Evolutionary conservation across 1,140 invertebrate genomes (phyloP).

Genomic region (Bombyx mori): DNA sequence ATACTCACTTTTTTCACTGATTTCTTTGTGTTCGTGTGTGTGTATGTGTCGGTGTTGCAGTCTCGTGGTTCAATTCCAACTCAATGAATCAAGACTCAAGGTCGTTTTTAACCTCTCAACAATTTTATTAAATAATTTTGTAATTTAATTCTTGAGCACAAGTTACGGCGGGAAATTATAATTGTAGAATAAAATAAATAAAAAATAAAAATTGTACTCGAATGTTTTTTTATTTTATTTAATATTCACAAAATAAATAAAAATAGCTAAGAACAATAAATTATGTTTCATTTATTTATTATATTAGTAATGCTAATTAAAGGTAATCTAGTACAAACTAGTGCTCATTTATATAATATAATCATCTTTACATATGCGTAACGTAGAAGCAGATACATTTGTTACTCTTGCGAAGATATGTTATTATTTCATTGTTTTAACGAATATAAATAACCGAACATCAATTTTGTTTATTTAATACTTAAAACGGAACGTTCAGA

Average conservation of each 20-base stretch:
- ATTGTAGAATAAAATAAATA: too few relatives aligned
- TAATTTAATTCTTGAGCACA: too few relatives aligned
- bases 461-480: neutral
- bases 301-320: slow-evolving; percentile 12
- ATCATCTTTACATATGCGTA: slow-evolving; percentile 9
- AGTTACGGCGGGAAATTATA: too few relatives aligned
- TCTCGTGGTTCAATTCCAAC: slow-evolving; percentile 25
- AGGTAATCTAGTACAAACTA: slow-evolving; percentile 15
- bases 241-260: slow-evolving; percentile 21
- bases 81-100: too few relatives aligned
- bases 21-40: slow-evolving; percentile 31
- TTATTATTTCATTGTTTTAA: neutral
- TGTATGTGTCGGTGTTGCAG: slow-evolving; percentile 19
- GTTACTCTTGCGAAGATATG: neutral
- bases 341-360: slow-evolving; percentile 6
- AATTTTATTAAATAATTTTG: too few relatives aligned
- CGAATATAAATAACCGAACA: neutral
- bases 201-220: too few relatives aligned
- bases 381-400: slow-evolving; percentile 54
- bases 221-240: too few relatives aligned
- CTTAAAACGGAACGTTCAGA: neutral
- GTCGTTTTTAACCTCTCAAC: too few relatives aligned
- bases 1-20: slow-evolving; percentile 39
- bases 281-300: slow-evolving; percentile 12
- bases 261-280: slow-evolving; percentile 23